Base-by-base conservation (phyloP, 2,888 invertebrate species). In the Deilephila elpenor region DNA sequence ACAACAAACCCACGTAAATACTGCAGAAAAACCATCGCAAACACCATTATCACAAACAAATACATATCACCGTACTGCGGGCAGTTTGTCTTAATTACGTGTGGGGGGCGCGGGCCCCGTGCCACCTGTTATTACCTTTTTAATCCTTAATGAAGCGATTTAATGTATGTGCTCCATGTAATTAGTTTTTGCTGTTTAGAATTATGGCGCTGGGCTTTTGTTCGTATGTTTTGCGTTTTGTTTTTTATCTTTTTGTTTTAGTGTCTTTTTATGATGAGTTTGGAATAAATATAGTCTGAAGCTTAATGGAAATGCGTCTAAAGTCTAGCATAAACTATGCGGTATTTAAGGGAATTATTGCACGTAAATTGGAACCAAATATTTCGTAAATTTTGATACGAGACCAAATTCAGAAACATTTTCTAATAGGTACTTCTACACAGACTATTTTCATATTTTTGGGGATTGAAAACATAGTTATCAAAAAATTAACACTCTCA, bases 91-190 rank as follows among this genome's bases (percentile, higher is more conserved):
- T 82, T 82, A 83, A 84, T 84, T 83, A 81, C 77, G 59, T 60
- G 72, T 76, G 75, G 75, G 76, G 75, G 71, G 74, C 71, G 64
- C 32, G 25, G 78, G 78, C 60, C 61, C 70, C 86, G 87, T 88
- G 84, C 84, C 74, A 80, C 79, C 83, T 86, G 86, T 87, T 89
- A 89, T 88, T 89, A 86, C 87, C 86, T 83, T 84, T 84, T 88
- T 89, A 87, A 89, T 89, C 84, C 84, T 85, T 88, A 90, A 91
- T 90, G 87, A 89, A 90, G 84, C 78, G 84, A 85, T 85, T 86
- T 88, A 87, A 89, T 88, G 79, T 86, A 51, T 67, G 67, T 67
- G 51, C 51, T 51, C 6, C 14, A 17, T 17, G 51, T 67, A 67
- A 67, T 67, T 67, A 67, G 67, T 67, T 67, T 67, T 14, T 62